phyloP scores from a whole-genome alignment of 2,888 invertebrate species.

The Erebia ligea region DNA sequence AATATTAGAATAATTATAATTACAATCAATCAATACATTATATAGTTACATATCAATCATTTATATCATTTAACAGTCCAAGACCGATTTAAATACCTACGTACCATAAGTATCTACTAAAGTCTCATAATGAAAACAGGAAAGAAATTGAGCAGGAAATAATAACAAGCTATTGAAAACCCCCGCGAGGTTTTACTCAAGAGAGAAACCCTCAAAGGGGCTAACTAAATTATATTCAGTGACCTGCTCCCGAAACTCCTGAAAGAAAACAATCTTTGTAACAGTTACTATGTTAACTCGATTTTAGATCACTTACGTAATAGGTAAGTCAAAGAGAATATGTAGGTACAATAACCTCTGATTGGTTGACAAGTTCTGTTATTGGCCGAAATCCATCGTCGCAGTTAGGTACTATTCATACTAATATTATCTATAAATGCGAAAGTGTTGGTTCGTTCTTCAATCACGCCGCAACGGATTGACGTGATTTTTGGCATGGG shows the following conservation, averaged over 20 bases:
- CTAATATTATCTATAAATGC: too few species aligned
- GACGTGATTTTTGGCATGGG: too few species aligned
- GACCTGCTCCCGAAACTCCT: not conserved
- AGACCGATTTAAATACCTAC: not conserved
- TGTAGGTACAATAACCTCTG: too few species aligned
- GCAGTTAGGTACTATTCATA: too few species aligned
- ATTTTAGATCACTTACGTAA: not conserved
- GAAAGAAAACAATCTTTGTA: slow-evolving; percentile 3
- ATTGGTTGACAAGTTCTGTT: too few species aligned
- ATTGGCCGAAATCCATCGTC: too few species aligned
- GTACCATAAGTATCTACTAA: not conserved
- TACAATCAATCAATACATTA: too few species aligned
- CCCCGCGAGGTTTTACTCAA: not conserved
- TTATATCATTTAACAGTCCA: too few species aligned
- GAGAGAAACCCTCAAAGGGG: not conserved
- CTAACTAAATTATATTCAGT: slow-evolving; percentile 1
- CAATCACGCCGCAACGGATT: too few species aligned
- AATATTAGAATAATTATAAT: too few species aligned
- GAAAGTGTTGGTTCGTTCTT: too few species aligned
- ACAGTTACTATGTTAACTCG: slow-evolving; percentile 17
- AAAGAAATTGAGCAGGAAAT: not conserved
- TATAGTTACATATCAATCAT: too few species aligned
- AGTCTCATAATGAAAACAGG: not conserved
- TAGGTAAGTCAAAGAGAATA: not conserved
- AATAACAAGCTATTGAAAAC: not conserved